Evolutionary conservation across 2,113 vertebrate species (phyloP).

Genomic region (Tretioscincus oriximinensis): DNA sequence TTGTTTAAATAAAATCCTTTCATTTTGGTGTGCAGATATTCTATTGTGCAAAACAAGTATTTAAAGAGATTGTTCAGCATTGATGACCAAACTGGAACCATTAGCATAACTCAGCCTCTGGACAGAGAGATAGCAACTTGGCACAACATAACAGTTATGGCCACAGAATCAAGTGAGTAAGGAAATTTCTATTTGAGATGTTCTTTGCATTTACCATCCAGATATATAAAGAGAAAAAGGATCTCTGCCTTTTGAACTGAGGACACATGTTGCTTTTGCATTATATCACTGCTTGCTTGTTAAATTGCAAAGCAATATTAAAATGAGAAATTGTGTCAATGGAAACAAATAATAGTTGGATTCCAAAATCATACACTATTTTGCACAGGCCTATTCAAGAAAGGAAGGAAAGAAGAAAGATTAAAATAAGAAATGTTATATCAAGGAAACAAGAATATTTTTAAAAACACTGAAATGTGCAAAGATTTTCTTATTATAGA

Average conservation of each 20-base stretch:
- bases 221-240: not conserved
- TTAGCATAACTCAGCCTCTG: conserved; percentile 75
- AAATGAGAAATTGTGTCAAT: conserved; percentile 47
- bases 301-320: conserved; percentile 49
- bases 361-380: conserved; percentile 47
- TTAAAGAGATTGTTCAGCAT: conserved; percentile 79
- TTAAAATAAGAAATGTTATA: conserved; percentile 27
- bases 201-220: conserved; percentile 40
- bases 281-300: conserved; percentile 37
- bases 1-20: not conserved
- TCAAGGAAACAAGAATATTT: not conserved
- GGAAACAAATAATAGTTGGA: conserved; percentile 39
- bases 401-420: conserved; percentile 2
- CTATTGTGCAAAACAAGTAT: conserved; percentile 70
- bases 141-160: conserved; percentile 88
- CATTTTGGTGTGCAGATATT: conserved; percentile 79
- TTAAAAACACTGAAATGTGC: conserved; percentile 42
- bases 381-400: conserved; percentile 49
- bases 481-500: conserved; percentile 36
- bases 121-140: conserved; percentile 85
- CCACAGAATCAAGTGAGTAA: conserved; percentile 87
- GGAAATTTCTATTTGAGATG: not conserved
- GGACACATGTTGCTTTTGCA: conserved; percentile 35
- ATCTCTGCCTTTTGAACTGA: conserved; percentile 31
- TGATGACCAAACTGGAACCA: conserved; percentile 82